Conservation (phyloP, 2,888 invertebrate species). For the Eurois occulta region DNA sequence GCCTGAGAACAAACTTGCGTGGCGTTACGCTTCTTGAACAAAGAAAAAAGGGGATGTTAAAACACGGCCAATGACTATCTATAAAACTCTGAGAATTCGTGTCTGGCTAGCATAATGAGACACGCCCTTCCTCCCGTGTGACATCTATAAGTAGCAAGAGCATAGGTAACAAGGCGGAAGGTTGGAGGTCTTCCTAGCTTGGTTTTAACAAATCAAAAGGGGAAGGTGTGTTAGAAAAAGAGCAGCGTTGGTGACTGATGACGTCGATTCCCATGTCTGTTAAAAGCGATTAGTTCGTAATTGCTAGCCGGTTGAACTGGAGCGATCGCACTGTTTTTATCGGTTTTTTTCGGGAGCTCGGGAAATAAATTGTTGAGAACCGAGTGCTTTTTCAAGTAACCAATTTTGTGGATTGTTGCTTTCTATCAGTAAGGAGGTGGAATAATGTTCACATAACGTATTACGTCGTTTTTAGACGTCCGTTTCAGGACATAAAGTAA, state of each 20-base stretch:
- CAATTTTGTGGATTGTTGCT: constrained; percentile 57
- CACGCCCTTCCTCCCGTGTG: constrained; percentile 67
- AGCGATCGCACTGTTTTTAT: constrained; percentile 60
- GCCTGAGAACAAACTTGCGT: constrained; percentile 87
- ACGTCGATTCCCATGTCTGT: constrained; percentile 79
- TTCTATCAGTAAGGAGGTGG: constrained; percentile 44
- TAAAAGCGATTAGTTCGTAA: constrained; percentile 74
- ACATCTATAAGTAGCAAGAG: constrained; percentile 57
- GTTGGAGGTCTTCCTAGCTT: constrained; percentile 69
- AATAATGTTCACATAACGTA: constrained; percentile 38
- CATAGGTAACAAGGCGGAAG: constrained; percentile 63
- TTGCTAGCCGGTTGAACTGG: constrained; percentile 60
- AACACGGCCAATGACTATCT: constrained; percentile 80
- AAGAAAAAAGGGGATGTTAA: constrained; percentile 85
- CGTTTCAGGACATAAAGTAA: constrained; percentile 37
- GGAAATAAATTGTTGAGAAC: constrained; percentile 63
- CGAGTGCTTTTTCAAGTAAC: constrained; percentile 51
- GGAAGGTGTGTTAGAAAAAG: constrained; percentile 78
- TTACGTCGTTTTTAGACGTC: constrained; percentile 34
- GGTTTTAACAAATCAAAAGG: constrained; percentile 75
- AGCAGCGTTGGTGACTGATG: constrained; percentile 74
- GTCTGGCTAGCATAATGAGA: constrained; percentile 76
- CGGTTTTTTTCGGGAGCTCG: constrained; percentile 55
- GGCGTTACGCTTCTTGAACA: constrained; percentile 87
- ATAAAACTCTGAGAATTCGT: constrained; percentile 80